Evolutionary conservation across 2,113 vertebrate species (phyloP).

Genomic region (Myotis lucifugus): DNA sequence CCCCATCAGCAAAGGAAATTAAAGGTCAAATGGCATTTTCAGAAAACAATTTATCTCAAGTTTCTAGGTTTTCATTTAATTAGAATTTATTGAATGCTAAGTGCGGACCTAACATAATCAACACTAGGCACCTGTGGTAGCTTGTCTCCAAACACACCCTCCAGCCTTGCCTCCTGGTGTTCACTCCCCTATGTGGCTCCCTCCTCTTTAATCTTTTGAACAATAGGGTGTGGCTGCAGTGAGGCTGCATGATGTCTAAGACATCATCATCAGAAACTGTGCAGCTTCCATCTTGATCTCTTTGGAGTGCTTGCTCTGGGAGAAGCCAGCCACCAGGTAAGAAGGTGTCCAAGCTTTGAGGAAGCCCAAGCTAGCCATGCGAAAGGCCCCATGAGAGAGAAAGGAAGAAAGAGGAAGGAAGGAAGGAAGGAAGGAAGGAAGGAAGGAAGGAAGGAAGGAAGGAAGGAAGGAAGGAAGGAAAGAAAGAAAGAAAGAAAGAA

Average conservation of each 20-base stretch:
- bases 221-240: not conserved
- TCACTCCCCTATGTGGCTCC: not conserved
- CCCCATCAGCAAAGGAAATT: conserved; percentile 63
- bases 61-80: conserved; percentile 48
- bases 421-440: no score
- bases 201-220: not conserved
- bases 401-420: no score
- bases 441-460: no score
- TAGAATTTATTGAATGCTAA: conserved; percentile 42
- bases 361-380: not conserved
- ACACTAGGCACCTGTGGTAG: not conserved
- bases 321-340: not conserved
- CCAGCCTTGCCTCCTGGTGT: not conserved
- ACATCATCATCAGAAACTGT: not conserved
- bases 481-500: no score
- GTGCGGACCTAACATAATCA: not conserved
- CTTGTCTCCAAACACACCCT: not conserved
- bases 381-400: not conserved
- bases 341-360: not conserved
- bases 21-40: conserved; percentile 64
- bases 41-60: conserved; percentile 56
- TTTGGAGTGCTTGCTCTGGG: not conserved
- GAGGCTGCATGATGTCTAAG: not conserved
- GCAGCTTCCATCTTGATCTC: not conserved
- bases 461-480: no score